phyloP scores from a whole-genome alignment of 1,140 invertebrate species.

The Ectropis grisescens region DNA sequence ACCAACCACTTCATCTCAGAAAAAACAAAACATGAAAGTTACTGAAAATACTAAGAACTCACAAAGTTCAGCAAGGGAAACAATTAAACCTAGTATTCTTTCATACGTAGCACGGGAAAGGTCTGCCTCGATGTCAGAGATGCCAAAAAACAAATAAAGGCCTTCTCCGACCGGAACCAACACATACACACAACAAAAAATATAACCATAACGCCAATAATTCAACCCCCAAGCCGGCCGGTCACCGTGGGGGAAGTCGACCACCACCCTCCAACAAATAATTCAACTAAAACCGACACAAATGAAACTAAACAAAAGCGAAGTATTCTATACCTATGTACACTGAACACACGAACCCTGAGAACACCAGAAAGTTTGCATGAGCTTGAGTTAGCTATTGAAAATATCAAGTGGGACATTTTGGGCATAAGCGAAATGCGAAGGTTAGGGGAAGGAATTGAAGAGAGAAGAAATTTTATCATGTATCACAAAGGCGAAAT shows the following conservation, averaged over 20 bases:
- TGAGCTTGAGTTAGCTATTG: neutral
- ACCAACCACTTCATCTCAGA: slow-evolving; percentile 6
- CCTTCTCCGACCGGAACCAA: slow-evolving; percentile 5
- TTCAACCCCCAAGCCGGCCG: slow-evolving; percentile 6
- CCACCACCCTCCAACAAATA: slow-evolving; percentile 10
- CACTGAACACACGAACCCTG: neutral
- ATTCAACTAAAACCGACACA: neutral
- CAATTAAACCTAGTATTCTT: slow-evolving; percentile 13
- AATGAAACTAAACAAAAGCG: neutral
- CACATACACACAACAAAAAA: slow-evolving; percentile 3
- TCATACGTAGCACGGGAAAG: slow-evolving; percentile 11
- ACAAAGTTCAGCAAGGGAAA: slow-evolving; percentile 5
- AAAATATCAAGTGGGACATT: neutral
- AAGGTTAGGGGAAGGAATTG: neutral
- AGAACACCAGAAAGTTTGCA: neutral
- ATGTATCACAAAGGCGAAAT: slow-evolving; percentile 2
- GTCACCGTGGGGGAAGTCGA: slow-evolving; percentile 9
- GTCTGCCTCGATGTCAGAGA: slow-evolving; percentile 5
- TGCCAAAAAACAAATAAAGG: slow-evolving; percentile 13
- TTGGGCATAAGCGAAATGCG: no score
- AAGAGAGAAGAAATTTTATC: neutral
- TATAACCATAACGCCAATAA: slow-evolving; percentile 1
- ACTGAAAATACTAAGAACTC: slow-evolving; percentile 1
- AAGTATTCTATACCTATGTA: neutral
- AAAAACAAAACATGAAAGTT: slow-evolving; percentile 5